Percentiles rank a stretch among this genome's conserved stretches.
These are phyloP conservation scores for Dasypus novemcinctus DNA, from an alignment of 2,113 vertebrate species.

Conservation along the genomic window DNA sequence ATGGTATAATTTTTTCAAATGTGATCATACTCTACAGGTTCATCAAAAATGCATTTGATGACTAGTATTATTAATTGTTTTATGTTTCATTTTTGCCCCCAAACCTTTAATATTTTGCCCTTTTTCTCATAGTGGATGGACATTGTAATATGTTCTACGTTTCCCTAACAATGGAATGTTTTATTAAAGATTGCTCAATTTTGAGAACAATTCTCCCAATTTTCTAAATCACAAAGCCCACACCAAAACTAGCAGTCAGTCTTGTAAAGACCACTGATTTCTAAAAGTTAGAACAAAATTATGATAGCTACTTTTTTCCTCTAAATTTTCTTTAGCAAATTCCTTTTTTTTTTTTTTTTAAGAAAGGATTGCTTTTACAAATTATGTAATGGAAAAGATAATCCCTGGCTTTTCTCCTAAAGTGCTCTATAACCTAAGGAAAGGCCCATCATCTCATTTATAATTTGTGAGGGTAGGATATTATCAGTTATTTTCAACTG, in stretches of 20 bases:
- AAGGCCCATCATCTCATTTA: not conserved
- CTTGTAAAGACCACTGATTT: not conserved
- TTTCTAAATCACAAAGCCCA: not conserved
- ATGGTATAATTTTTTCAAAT: not conserved
- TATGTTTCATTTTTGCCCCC: not conserved
- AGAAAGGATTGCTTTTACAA: not conserved
- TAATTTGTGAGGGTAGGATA: not conserved
- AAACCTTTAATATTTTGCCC: not conserved
- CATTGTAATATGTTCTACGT: not conserved
- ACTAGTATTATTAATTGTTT: not conserved
- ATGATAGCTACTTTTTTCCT: not conserved
- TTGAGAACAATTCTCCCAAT: not conserved
- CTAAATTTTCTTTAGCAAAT: not conserved
- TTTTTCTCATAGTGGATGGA: not conserved
- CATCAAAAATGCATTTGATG: not conserved
- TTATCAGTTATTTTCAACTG: not conserved
- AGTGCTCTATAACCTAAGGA: not conserved
- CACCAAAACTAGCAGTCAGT: not conserved
- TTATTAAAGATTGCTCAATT: slow-evolving; percentile 16
- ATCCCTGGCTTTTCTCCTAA: not conserved
- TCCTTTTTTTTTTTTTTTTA: not conserved
- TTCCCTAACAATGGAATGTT: not conserved
- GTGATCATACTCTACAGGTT: not conserved
- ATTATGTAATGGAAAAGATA: not conserved
- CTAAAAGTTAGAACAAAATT: not conserved